Conservation (phyloP, 2,888 invertebrate species). For the Phorcus lineatus region DNA sequence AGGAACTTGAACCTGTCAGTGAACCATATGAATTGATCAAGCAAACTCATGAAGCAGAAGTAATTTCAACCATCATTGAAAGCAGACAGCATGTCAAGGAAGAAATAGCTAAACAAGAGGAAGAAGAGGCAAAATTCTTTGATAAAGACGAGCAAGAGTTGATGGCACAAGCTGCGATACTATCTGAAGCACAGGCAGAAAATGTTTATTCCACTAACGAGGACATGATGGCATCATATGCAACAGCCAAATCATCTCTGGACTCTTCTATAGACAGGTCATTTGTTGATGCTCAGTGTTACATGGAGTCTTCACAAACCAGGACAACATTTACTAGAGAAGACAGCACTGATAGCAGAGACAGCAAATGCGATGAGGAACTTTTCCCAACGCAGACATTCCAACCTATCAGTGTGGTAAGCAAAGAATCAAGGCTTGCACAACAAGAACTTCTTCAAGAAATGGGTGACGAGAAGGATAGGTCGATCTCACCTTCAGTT, state of each 20-base stretch:
- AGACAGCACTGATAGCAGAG: conserved; percentile 24
- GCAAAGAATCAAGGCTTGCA: conserved; percentile 62
- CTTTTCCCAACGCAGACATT: not conserved
- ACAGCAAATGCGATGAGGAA: conserved; percentile 17
- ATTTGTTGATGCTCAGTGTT: conserved; percentile 28
- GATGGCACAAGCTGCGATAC: conserved; percentile 10
- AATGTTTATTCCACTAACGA: not conserved
- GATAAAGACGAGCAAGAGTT: conserved; percentile 1
- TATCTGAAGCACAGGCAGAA: not conserved
- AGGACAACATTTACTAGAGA: not conserved
- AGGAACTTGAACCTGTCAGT: not conserved
- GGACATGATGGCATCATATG: conserved; percentile 41
- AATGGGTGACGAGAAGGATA: conserved; percentile 63
- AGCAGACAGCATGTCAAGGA: conserved; percentile 49
- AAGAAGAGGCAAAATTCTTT: conserved; percentile 30
- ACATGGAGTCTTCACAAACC: conserved; percentile 21
- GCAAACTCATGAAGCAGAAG: conserved; percentile 65
- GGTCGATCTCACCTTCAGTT: conserved; percentile 69
- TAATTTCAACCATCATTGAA: conserved; percentile 63
- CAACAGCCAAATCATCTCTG: conserved; percentile 43
- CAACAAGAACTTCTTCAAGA: conserved; percentile 68
- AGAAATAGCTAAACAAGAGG: conserved; percentile 50
- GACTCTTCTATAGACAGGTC: conserved; percentile 35
- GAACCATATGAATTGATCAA: conserved; percentile 72
- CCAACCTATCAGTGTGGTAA: conserved; percentile 55